Evolutionary conservation across 2,797 vertebrate species (phyloP), one percentile per base, ranked within the genome.

Genomic region (Lagothrix lagotricha): DNA sequence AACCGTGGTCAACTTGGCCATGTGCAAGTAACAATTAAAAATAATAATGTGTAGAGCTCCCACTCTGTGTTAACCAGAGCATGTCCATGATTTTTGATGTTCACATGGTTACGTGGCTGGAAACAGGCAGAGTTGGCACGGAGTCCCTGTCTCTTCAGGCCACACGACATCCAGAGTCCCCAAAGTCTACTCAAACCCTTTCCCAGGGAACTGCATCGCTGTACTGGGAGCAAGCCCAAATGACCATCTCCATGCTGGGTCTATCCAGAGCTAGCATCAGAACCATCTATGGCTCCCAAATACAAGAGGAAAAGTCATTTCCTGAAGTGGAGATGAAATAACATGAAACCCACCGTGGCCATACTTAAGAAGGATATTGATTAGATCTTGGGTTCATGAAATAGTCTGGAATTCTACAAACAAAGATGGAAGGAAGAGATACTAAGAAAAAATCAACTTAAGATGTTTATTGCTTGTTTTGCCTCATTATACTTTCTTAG

Each of bases 61-160:
- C 39, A 7, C 12, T 15, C 88, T 22, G 0, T 6, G 39, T 13
- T 46, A 7, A 10, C 14, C 12, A n/a, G 81, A n/a, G 10, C 3
- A 2, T 1, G 0, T 46, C 36, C 6, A 5, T 4, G 9, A 17
- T 5, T 7, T 12, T 12, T 4, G 30, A 61, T 7, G 28, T 6
- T 57, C 36, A 24, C 5, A 3, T 0, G 13, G 13, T 26, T 7
- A 20, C 11, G 1, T 2, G 0, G 26, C 0, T 36, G 93, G 22
- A 13, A n/a, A 61, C 0, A 2, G 58, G 54, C n/a, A 79, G 76
- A 30, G 11, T 0, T 75, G 33, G 48, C 41, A 48, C 0, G 1
- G 19, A n/a, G 22, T 30, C 14, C 46, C 13, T 26, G 26, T 7
- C 89, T 75, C 58, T 67, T 46, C 26, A 75, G 20, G 30, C 22